These are phyloP conservation scores for Hypolimnas misippus DNA, from an alignment of 2,888 invertebrate species.

Conservation along the genomic window DNA sequence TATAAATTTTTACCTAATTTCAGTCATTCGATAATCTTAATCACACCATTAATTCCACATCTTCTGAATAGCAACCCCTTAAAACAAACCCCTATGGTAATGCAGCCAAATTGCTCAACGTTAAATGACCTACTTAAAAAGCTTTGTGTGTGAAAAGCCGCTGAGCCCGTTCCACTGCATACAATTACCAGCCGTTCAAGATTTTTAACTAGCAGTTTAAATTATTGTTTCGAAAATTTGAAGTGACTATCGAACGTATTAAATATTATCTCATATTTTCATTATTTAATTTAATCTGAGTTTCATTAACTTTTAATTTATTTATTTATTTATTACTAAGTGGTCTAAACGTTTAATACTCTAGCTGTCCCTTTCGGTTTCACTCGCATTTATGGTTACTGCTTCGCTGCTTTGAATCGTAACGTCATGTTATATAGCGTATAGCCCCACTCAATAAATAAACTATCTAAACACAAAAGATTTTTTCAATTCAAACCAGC, in stretches of 20 bases:
- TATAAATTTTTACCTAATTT: slow-evolving; percentile 35
- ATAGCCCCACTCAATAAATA: too few species aligned
- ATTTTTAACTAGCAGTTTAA: slow-evolving; percentile 1
- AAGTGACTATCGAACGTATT: neutral
- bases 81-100: slow-evolving; percentile 70
- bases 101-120: slow-evolving; percentile 61
- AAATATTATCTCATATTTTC: too few species aligned
- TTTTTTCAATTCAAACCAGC: too few species aligned
- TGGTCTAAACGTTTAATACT: too few species aligned
- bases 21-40: slow-evolving; percentile 50
- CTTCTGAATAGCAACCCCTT: slow-evolving; percentile 54
- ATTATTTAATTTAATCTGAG: too few species aligned
- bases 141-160: slow-evolving; percentile 55
- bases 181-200: slow-evolving; percentile 28
- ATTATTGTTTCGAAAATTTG: neutral
- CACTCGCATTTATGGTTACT: too few species aligned
- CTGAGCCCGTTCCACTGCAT: slow-evolving; percentile 43
- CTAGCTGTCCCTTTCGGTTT: too few species aligned
- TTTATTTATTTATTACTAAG: neutral
- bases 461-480: too few species aligned
- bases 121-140: slow-evolving; percentile 69
- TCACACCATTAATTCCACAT: slow-evolving; percentile 56
- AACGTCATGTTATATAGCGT: too few species aligned
- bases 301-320: too few species aligned
- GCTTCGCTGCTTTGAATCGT: too few species aligned